Base-by-base conservation (phyloP, 1,140 invertebrate genomes). In the Kradibia gibbosae region DNA sequence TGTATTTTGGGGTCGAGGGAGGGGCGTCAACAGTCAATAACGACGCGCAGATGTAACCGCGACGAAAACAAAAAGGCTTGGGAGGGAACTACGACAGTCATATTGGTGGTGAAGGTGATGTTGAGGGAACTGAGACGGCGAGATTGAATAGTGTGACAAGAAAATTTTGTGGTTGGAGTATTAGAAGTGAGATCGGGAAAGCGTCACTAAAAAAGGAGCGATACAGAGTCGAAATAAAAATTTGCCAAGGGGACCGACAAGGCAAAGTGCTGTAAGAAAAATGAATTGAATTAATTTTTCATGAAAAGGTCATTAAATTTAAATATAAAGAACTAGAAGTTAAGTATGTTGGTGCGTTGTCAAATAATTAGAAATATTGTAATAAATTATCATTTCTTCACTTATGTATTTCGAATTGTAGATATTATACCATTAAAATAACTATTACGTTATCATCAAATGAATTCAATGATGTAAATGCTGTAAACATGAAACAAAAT, bases 221-320 rank as follows among this genome's bases (percentile, higher is more conserved):
- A 80, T 80, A 60, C 15, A 45, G 22, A 20, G n/a, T 28, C 0
- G 50, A 72, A 39, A 80, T 72, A 53, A 80, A 73, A 73, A 25
- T 45, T 80, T 48, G 13, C 34, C 65, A 22, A n/a, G 22, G n/a
- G 10, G 55, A 34, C 22, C 65, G 0, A 11, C 4, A 15, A 60
- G 50, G 45, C 31, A 25, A 80, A 72, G 28, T 79, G 36, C 50
- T 17, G 53, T 34, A 22, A n/a, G 50, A 39, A 60, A 39, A 57
- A 73, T 73, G 31, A n/a, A 36, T 42, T 45, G 45, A 75, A 82
- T 79, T 65, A 77, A 82, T 82, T 79, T 73, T 71, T 55, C 36
- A 55, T 31, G 57, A 73, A 57, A 82, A 75, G 62, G 36, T 39
- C 45, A 75, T 48, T 74, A 79, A 79, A 73, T 70, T 10, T 28